Percentiles rank a stretch among this genome's conserved stretches.
Conservation (phyloP, 1,140 invertebrate genomes). For the Diuraphis noxia region DNA sequence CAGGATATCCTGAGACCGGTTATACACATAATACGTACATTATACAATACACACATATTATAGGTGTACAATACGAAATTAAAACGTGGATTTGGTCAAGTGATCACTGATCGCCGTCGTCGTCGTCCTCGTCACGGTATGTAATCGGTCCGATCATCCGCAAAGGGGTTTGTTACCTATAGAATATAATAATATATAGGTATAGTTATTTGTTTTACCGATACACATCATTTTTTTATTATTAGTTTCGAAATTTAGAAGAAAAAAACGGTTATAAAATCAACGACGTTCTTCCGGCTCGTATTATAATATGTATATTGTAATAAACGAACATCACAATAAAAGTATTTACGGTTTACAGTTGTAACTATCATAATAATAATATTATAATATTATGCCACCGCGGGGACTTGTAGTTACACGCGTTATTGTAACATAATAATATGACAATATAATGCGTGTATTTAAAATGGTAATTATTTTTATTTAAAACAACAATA, state of each 20-base stretch:
- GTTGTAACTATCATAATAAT: not conserved
- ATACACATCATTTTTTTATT: not conserved
- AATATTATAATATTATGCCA: not conserved
- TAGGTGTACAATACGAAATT: conserved; percentile 21
- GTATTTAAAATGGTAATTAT: not conserved
- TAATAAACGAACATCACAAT: not conserved
- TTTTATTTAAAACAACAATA: conserved; percentile 1
- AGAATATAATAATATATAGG: not conserved
- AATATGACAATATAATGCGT: not conserved
- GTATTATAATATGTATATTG: not conserved
- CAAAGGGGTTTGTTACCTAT: conserved; percentile 7
- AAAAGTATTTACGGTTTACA: not conserved
- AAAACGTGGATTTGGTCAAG: conserved; percentile 31
- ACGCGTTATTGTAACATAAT: not conserved
- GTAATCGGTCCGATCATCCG: conserved; percentile 30
- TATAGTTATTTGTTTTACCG: not conserved
- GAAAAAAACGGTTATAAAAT: conserved; percentile 4
- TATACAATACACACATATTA: not conserved
- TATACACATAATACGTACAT: not conserved
- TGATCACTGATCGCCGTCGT: not conserved
- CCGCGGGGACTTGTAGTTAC: not conserved
- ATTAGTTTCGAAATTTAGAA: not conserved
- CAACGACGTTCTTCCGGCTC: not conserved
- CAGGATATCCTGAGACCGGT: conserved; percentile 45
- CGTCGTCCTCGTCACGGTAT: conserved; percentile 11